Percentiles rank a stretch among this genome's conserved stretches.
Conservation (phyloP, 2,113 vertebrate species). For the Chloropsis cyanopogon region DNA sequence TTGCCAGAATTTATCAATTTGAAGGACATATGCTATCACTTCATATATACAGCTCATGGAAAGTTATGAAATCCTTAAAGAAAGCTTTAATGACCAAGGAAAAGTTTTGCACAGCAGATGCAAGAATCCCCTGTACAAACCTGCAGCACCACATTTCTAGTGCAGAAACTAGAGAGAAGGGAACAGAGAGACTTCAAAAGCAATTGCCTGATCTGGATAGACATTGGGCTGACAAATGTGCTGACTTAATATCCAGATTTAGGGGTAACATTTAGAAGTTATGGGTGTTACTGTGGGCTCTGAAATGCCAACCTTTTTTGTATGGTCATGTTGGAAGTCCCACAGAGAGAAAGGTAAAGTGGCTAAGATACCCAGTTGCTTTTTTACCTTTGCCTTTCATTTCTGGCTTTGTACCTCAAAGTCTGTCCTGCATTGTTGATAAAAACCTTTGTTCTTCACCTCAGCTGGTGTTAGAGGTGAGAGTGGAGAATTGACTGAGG, state of each 20-base stretch:
- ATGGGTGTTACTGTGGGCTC: not conserved
- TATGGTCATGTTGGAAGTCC: not conserved
- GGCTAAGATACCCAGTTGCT: not conserved
- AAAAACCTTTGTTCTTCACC: not conserved
- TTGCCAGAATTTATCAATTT: not conserved
- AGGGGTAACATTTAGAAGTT: not conserved
- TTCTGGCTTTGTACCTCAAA: not conserved
- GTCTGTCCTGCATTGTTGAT: not conserved
- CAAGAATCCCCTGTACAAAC: not conserved
- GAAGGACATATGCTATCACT: not conserved
- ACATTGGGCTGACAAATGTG: not conserved
- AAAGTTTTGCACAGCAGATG: not conserved
- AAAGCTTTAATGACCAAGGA: not conserved
- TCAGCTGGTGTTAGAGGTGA: not conserved
- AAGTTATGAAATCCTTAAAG: not conserved
- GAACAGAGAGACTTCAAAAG: not conserved
- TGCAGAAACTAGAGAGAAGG: not conserved
- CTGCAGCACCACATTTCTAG: not conserved
- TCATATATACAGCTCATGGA: not conserved
- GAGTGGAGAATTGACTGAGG: not conserved
- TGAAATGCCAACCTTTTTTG: not conserved
- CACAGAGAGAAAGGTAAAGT: not conserved
- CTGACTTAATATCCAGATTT: not conserved
- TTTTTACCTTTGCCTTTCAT: not conserved
- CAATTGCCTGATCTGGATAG: not conserved